Conservation (phyloP, 2,888 invertebrate species). For the Diaperis boleti region DNA sequence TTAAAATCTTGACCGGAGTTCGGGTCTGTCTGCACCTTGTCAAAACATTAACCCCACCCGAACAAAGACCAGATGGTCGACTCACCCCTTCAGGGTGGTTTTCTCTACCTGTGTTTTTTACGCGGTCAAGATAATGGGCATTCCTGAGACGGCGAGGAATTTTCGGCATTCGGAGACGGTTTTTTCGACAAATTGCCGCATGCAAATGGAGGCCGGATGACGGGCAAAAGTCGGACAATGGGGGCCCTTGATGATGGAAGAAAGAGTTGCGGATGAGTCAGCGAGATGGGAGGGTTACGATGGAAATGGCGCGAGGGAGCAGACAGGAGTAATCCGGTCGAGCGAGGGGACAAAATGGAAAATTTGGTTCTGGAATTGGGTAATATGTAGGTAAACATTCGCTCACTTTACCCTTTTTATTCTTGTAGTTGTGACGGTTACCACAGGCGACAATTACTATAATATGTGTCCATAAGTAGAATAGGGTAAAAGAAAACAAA, state of each 20-base stretch:
- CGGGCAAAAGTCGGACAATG: not conserved
- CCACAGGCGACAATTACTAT: no score
- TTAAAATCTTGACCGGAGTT: no score
- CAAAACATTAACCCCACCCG: constrained; percentile 19
- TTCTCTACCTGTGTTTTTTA: constrained; percentile 23
- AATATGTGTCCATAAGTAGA: no score
- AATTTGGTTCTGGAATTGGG: no score
- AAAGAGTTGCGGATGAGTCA: not conserved
- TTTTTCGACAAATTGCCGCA: not conserved
- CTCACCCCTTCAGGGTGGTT: constrained; percentile 10
- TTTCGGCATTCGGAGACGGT: constrained; percentile 5
- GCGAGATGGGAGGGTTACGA: not conserved
- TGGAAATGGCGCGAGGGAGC: not conserved
- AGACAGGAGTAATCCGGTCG: not conserved
- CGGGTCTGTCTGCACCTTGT: constrained; percentile 20
- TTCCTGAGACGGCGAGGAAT: constrained; percentile 13
- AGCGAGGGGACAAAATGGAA: not conserved
- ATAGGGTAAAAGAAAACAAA: no score
- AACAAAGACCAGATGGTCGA: constrained; percentile 20
- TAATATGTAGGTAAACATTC: no score
- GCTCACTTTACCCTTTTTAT: no score
- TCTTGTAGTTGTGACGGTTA: no score
- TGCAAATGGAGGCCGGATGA: constrained; percentile 5
- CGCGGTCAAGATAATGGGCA: constrained; percentile 5
- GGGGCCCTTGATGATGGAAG: not conserved